phyloP scores from a whole-genome alignment of 1,140 invertebrate genomes.

The Homarus americanus region DNA sequence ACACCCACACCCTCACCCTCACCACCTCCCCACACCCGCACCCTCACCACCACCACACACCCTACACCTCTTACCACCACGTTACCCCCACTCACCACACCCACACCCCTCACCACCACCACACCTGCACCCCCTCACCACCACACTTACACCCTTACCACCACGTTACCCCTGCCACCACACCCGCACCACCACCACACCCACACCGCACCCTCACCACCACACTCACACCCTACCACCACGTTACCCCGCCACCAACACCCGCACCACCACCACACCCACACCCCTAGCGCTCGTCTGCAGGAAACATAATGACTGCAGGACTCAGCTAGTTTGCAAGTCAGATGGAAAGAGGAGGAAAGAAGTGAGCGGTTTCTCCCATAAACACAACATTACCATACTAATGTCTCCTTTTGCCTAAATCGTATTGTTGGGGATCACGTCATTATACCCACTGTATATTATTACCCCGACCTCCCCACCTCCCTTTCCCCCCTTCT shows the following conservation, averaged over 20 bases:
- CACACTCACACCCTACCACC: neutral
- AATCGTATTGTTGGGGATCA: neutral
- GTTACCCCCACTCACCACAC: too few relatives aligned
- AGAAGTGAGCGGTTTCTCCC: neutral
- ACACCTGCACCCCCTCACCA: neutral
- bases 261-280: neutral
- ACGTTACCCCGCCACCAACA: neutral
- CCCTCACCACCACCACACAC: too few relatives aligned
- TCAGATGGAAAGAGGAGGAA: neutral
- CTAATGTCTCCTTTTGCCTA: neutral
- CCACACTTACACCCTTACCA: neutral
- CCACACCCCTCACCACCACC: too few relatives aligned
- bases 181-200: too few relatives aligned
- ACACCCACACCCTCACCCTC: too few relatives aligned
- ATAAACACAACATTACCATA: neutral
- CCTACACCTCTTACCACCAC: too few relatives aligned
- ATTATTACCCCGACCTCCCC: neutral
- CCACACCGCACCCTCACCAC: neutral
- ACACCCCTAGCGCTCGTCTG: neutral
- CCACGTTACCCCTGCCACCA: too few relatives aligned
- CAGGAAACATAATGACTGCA: neutral
- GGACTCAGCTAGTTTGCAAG: neutral
- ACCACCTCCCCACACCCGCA: too few relatives aligned
- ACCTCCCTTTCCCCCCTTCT: too few relatives aligned
- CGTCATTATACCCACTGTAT: neutral